Evolutionary conservation across 2,113 vertebrate species (phyloP).

Genomic region (Tylochromis polylepis): DNA sequence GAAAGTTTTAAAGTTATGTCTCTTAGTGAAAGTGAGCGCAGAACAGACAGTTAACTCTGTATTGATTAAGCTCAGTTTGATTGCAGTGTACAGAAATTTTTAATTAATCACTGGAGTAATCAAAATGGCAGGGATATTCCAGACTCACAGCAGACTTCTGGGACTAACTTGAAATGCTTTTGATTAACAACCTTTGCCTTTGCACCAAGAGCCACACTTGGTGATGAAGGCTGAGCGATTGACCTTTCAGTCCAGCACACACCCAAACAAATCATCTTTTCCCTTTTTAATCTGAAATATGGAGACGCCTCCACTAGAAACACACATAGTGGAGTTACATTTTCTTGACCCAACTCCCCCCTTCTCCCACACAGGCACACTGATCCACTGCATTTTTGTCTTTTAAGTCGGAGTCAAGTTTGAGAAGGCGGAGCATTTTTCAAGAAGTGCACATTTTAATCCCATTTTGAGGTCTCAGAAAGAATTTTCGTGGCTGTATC

Average conservation of each 20-base stretch:
- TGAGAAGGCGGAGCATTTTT: not conserved
- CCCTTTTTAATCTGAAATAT: not conserved
- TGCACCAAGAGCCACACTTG: constrained; percentile 10
- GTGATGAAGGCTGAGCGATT: constrained; percentile 13
- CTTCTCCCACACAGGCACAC: not conserved
- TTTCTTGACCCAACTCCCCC: not conserved
- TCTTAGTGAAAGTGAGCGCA: constrained; percentile 10
- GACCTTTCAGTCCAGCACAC: constrained; percentile 48
- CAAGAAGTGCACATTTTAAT: not conserved
- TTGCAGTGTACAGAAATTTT: constrained; percentile 40
- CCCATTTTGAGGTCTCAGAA: not conserved
- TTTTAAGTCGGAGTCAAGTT: not conserved
- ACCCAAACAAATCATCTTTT: constrained; percentile 27
- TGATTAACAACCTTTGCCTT: constrained; percentile 48
- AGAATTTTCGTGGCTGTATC: not conserved
- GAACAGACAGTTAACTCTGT: not conserved
- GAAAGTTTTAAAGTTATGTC: constrained; percentile 31
- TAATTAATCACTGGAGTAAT: constrained; percentile 69
- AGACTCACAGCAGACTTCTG: constrained; percentile 27
- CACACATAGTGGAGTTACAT: not conserved
- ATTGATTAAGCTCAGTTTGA: constrained; percentile 53
- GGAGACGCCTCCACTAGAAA: not conserved
- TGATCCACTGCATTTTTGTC: not conserved
- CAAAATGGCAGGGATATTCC: constrained; percentile 53
- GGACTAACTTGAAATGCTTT: constrained; percentile 48